These are phyloP conservation scores for Microcebus tavaratra DNA, from an alignment of 2,113 vertebrate species.

Conservation along the genomic window DNA sequence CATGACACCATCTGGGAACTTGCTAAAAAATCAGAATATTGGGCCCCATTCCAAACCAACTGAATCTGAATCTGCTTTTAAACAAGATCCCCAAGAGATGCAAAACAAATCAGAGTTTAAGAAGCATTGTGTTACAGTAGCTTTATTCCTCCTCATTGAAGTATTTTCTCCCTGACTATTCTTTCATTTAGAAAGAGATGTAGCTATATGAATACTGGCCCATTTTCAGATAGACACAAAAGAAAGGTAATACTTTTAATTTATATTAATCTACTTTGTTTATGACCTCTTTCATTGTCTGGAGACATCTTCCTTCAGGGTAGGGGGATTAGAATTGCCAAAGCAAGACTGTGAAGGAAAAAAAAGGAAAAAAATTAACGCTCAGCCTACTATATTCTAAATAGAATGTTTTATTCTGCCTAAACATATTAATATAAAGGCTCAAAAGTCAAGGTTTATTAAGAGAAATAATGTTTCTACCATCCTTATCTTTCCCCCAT, in stretches of 20 bases:
- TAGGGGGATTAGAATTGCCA: neutral
- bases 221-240: neutral
- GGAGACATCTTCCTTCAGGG: neutral
- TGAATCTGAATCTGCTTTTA: neutral
- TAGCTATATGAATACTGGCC: neutral
- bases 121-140: neutral
- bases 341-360: neutral
- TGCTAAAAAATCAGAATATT: neutral
- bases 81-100: neutral
- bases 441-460: neutral
- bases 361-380: conserved; percentile 5
- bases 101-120: neutral
- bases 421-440: neutral
- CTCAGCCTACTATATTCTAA: neutral
- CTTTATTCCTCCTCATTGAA: neutral
- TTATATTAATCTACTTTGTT: neutral
- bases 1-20: neutral
- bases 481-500: neutral
- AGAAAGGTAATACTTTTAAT: neutral
- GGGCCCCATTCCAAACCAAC: neutral
- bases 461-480: neutral
- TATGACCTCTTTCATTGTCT: neutral
- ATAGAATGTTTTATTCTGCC: neutral
- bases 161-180: neutral
- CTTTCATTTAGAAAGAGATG: neutral